phyloP scores from a whole-genome alignment of 2,113 vertebrate genomes.

The Hymenochirus boettgeri region DNA sequence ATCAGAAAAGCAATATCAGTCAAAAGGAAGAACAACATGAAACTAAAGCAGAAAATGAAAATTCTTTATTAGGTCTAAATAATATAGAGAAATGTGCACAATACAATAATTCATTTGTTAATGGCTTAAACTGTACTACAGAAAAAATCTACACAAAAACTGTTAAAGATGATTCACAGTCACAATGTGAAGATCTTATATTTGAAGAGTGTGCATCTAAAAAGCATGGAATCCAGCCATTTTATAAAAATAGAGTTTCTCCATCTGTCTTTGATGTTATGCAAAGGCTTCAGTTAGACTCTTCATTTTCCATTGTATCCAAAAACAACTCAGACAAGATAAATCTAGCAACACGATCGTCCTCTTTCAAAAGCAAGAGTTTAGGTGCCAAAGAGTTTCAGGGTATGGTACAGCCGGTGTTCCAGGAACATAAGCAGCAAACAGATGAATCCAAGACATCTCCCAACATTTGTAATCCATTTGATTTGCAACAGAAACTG shows the following conservation, averaged over 20 bases:
- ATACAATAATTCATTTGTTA: neutral
- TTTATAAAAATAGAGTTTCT: neutral
- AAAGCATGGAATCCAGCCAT: neutral
- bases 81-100: neutral
- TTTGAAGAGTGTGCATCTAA: neutral
- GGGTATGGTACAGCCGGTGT: neutral
- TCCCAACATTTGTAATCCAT: neutral
- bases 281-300: slow-evolving; percentile 9
- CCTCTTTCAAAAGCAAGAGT: neutral
- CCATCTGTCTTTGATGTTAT: slow-evolving; percentile 1
- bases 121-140: neutral
- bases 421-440: neutral
- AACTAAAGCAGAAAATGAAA: neutral
- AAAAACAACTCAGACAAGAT: neutral
- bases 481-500: slow-evolving; percentile 43
- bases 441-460: slow-evolving; percentile 18
- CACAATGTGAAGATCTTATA: neutral
- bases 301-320: slow-evolving; percentile 4
- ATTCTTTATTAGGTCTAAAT: neutral
- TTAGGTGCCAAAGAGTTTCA: neutral
- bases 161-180: neutral
- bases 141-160: neutral
- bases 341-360: slow-evolving; percentile 11
- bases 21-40: neutral
- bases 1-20: neutral